Base-by-base conservation (phyloP, 2,113 vertebrate genomes). In the Fregetta grallaria region DNA sequence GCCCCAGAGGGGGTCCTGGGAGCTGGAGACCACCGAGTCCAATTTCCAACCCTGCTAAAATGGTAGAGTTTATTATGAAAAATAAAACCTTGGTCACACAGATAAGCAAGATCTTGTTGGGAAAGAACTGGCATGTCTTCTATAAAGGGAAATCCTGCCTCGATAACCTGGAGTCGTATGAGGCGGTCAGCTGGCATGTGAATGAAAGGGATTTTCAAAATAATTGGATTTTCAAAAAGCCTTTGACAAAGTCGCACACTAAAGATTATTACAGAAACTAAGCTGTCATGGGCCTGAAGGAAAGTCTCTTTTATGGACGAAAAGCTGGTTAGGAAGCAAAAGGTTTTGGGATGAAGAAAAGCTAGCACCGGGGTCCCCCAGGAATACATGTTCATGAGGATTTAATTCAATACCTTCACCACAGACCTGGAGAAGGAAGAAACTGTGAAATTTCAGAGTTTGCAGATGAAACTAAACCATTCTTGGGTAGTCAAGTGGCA, bases 261-360 rank as follows among this genome's bases (percentile, higher is more conserved):
- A 70, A 88, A 80, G 30, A 58, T 81, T 89, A 79, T 72, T 87
- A 50, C 42, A 80, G 76, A 76, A 94, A 42, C 56, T 63, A 81
- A 95, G 85, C 73, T 71, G 50, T 36, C 68, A 50, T 8, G 13
- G 23, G 42, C 65, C 61, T 74, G 61, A 91, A 90, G 65, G 32
- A 67, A 93, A 94, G 44, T 20, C 13, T 87, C 19, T 89, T 88
- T 82, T 66, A 72, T 10, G 38, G 65, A 63, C 50, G 58, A 80
- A 92, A 94, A 94, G 44, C 71, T 84, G 55, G 50, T 67, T 87
- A 93, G n/a, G 42, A 91, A 81, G 68, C 38, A 84, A 81, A 83
- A 81, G 29, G 59, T 36, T 53, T 73, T 5, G 19, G 8, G 30
- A 91, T 36, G 30, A 85, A 77, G 70, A 30, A 50, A 50, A 83